Base-by-base conservation (phyloP, 2,888 invertebrate species). In the Malthinus seriepunctatus region DNA sequence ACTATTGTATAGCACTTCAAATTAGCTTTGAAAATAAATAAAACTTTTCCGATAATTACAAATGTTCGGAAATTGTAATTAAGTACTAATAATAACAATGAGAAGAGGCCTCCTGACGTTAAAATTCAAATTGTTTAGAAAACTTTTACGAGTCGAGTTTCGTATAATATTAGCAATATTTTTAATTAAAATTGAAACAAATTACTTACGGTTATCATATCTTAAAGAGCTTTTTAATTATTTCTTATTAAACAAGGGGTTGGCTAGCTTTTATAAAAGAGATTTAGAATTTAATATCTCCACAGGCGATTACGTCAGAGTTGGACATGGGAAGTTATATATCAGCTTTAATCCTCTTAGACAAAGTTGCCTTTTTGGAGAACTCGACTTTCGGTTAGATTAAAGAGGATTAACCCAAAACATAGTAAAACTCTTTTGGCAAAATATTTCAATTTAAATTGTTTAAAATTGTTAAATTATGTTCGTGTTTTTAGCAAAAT, bases 311-410 rank as follows among this genome's bases (percentile, higher is more conserved):
- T 71, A 73, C 65, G 67, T 68, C 65, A 65, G 65, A 64, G 67
- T 69, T 69, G 70, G 68, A 68, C 69, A 72, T 69, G 68, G 69
- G 67, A 72, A 73, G 74, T 74, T 74, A 74, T 75, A 75, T 74
- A 75, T 75, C 74, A 74, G 68, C 67, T 63, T 66, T 75, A 75
- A 75, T 75, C 75, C 73, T 69, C 74, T 75, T 75, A 73, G 70
- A 71, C 70, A 71, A 73, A 73, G 74, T 73, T 74, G 73, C 73
- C 74, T 74, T 73, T 75, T 73, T 72, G 70, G 73, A 67, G 67
- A 69, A 73, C 71, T 69, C 71, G 71, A 72, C 73, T 73, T 66
- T 69, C 67, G 71, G 73, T 65, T 67, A 67, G 72, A 72, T 73
- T 73, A 74, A 69, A 72, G 68, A 58, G 68, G 73, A 71, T 75